phyloP scores from a whole-genome alignment of 1,140 invertebrate species.

The Drosophila punjabiensis region DNA sequence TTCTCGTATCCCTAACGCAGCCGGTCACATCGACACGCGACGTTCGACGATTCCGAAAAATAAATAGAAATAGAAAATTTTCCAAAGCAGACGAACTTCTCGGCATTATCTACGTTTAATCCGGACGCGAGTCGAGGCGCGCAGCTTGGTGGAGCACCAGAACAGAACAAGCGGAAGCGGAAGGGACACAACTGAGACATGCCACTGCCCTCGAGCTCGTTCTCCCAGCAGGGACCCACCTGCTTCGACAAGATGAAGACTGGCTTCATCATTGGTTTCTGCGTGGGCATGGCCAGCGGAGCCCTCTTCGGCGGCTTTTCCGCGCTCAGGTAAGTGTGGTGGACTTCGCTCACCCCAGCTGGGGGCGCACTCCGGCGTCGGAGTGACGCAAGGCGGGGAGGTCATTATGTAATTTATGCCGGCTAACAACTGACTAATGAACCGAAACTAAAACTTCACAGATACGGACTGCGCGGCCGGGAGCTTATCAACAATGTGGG shows the following conservation, averaged over 20 bases:
- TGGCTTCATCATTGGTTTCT: constrained; percentile 97
- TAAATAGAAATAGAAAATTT: constrained; percentile 35
- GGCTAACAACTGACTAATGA: constrained; percentile 47
- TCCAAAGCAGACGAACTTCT: constrained; percentile 11
- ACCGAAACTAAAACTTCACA: constrained; percentile 79
- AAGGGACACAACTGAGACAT: constrained; percentile 86
- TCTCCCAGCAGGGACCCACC: constrained; percentile 90
- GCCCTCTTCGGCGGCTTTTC: constrained; percentile 97
- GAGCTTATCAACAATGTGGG: constrained; percentile 97
- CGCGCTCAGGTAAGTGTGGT: constrained; percentile 91
- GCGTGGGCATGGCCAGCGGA: constrained; percentile 97
- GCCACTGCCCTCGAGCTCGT: constrained; percentile 91
- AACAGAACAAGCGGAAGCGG: neutral
- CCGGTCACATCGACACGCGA: constrained; percentile 8
- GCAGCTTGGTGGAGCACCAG: constrained; percentile 4
- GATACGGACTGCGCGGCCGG: constrained; percentile 95
- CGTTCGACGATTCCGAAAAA: constrained; percentile 13
- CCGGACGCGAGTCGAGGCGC: neutral
- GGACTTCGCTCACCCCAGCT: neutral
- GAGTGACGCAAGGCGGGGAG: constrained; percentile 47
- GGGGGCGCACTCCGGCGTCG: neutral
- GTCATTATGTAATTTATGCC: constrained; percentile 70
- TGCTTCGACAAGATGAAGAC: constrained; percentile 98
- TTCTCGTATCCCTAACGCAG: constrained; percentile 3
- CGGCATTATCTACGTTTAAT: neutral